Evolutionary conservation across 2,888 invertebrate genomes (phyloP), one percentile per base, ranked within the genome.

Genomic region (Phyto melanocephala): DNA sequence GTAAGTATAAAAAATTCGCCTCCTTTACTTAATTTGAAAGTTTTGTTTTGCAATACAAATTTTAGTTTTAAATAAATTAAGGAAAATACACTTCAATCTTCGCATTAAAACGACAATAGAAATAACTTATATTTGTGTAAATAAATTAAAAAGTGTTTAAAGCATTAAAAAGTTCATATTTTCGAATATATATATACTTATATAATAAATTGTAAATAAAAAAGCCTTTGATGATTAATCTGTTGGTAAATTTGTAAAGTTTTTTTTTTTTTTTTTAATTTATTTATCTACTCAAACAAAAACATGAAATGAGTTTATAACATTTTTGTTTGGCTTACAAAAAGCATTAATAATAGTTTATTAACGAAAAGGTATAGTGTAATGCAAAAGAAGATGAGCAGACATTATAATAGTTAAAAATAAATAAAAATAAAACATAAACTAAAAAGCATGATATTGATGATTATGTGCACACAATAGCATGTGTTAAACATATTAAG

Each of bases 71-170:
- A 63, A 63, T 35, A 33, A 47, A 6, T 35, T 4, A 45, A 45
- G 13, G n/a, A 13, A 11, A 6, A 20, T 6, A 58, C 7, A 37
- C n/a, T n/a, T 15, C 24, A 15, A 17, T 6, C 20, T 6, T 20
- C 15, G 13, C 28, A 56, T 70, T 56, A 17, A 28, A 68, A 45
- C 56, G 45, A 56, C 56, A 56, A 70, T 33, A 56, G n/a, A 56
- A 70, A 56, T 56, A 33, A 33, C 33, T 20, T 10, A 10, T 22
- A 70, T 56, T 56, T 45, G 22, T 45, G 33, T 56, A 22, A 70
- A 13, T n/a, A n/a, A n/a, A n/a, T n/a, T n/a, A n/a, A n/a, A n/a
- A n/a, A n/a, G n/a, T n/a, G n/a, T n/a, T n/a, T n/a, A n/a, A n/a
- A n/a, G n/a, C n/a, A n/a, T n/a, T n/a, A n/a, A n/a, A n/a, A n/a